phyloP scores from a whole-genome alignment of 2,113 vertebrate species.

The Puntigrus tetrazona region DNA sequence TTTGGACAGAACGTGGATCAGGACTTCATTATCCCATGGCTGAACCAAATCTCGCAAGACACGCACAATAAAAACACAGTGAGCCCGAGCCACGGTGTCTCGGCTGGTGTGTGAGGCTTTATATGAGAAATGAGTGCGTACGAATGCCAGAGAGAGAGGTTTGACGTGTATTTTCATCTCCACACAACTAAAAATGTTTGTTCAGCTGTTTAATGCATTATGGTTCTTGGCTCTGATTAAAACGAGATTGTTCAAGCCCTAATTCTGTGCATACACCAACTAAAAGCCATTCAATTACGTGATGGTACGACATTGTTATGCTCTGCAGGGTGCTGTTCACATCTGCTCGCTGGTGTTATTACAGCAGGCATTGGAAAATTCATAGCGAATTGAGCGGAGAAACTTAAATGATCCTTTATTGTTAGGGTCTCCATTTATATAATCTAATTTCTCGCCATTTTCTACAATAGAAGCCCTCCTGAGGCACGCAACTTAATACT shows the following conservation, averaged over 20 bases:
- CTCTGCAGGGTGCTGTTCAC: constrained; percentile 24
- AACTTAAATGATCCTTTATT: constrained; percentile 13
- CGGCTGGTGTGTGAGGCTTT: not conserved
- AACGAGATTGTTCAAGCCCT: not conserved
- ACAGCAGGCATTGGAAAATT: constrained; percentile 4
- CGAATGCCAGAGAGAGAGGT: not conserved
- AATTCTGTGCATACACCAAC: constrained; percentile 14
- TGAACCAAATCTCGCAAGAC: not conserved
- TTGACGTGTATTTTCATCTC: not conserved
- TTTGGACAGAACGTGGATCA: constrained; percentile 23
- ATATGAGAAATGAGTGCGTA: not conserved
- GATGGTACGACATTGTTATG: constrained; percentile 15
- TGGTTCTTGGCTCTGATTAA: constrained; percentile 20
- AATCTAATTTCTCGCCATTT: not conserved
- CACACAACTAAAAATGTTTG: constrained; percentile 17
- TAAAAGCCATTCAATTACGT: constrained; percentile 30
- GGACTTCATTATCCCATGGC: not conserved
- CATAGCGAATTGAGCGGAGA: not conserved
- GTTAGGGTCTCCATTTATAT: constrained; percentile 13
- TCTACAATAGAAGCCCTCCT: not conserved
- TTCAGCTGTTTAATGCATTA: constrained; percentile 33
- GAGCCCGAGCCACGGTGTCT: not conserved
- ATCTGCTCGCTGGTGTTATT: constrained; percentile 4
- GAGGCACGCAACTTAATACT: not conserved
- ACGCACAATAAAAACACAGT: not conserved